A percentile compares a stretch with the other conserved stretches of the same genome.
Conservation (phyloP, 2,797 vertebrate species). For the Coendou prehensilis region DNA sequence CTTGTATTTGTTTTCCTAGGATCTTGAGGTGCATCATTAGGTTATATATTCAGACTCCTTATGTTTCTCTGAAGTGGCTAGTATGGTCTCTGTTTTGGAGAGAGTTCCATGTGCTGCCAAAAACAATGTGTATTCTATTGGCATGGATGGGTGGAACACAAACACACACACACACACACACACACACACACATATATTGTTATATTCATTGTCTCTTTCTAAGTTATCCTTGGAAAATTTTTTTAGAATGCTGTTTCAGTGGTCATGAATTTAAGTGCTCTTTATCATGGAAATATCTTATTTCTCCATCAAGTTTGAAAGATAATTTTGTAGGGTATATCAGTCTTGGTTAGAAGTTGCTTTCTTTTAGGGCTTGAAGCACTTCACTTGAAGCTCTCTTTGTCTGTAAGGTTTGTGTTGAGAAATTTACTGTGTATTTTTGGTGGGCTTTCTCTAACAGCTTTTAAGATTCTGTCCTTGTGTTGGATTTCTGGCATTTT, state of each 20-base stretch:
- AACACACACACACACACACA: no score
- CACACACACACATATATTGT: not conserved
- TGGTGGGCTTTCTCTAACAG: not conserved
- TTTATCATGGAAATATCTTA: not conserved
- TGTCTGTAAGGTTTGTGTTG: not conserved
- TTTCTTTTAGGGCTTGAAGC: not conserved
- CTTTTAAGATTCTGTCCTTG: not conserved
- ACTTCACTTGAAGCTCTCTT: not conserved
- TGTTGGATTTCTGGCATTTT: not conserved
- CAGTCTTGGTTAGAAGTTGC: not conserved
- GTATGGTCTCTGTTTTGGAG: not conserved
- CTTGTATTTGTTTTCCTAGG: not conserved
- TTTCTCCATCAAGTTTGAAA: not conserved
- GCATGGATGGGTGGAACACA: no score
- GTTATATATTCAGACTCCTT: not conserved
- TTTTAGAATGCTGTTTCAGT: not conserved
- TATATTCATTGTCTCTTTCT: not conserved
- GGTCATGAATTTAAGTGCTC: not conserved
- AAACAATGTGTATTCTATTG: not conserved
- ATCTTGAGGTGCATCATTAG: not conserved
- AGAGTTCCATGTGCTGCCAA: not conserved
- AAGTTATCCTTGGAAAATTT: not conserved
- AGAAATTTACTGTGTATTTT: not conserved
- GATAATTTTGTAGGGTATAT: not conserved
- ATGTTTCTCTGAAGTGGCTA: not conserved